Evolutionary conservation across 1,140 invertebrate genomes (phyloP).

Genomic region (Delia radicum): DNA sequence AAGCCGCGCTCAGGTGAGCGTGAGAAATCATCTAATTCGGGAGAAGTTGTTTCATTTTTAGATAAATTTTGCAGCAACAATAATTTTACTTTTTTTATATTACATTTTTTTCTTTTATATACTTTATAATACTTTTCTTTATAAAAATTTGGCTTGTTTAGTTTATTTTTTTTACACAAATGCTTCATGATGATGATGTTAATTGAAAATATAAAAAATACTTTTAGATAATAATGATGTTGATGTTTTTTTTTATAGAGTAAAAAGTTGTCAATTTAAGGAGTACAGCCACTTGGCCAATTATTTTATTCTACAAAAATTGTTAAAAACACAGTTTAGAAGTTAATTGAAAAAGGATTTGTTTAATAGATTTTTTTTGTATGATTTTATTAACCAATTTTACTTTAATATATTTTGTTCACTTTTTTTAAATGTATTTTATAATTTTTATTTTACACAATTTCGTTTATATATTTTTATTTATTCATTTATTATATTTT

Average conservation of each 20-base stretch:
- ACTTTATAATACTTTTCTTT: background rate
- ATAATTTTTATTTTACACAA: too few relatives aligned
- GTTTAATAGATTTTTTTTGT: too few relatives aligned
- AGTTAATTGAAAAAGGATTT: background rate
- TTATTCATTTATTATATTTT: background rate
- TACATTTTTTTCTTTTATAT: background rate
- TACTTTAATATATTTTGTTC: too few relatives aligned
- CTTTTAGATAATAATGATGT: background rate
- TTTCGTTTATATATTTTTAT: too few relatives aligned
- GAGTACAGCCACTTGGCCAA: background rate
- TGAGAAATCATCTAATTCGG: background rate
- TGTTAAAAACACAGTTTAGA: background rate
- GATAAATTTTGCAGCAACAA: background rate
- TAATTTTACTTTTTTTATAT: background rate
- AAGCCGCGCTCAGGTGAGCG: background rate
- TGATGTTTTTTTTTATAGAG: background rate
- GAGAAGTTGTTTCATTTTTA: background rate
- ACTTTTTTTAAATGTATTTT: too few relatives aligned
- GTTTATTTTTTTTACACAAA: background rate
- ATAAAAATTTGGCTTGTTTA: background rate
- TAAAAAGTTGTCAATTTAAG: background rate
- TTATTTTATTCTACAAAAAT: background rate
- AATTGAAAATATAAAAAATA: background rate
- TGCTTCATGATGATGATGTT: background rate
- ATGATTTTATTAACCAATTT: too few relatives aligned